Base-by-base conservation (phyloP, 2,888 invertebrate species). In the Myopa testacea region DNA sequence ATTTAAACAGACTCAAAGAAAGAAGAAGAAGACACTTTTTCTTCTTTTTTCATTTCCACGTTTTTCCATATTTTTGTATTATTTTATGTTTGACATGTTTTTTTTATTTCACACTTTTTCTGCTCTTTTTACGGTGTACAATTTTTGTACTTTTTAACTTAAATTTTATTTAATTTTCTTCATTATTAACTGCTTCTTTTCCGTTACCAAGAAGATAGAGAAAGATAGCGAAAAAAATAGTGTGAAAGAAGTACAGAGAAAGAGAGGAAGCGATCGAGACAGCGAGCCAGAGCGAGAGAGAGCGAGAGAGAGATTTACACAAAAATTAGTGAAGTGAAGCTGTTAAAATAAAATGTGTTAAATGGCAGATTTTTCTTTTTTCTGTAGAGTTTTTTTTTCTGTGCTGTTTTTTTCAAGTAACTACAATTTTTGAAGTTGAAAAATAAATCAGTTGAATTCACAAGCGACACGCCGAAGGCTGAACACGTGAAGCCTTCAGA, bases 191-290 rank as follows among this genome's bases (percentile, higher is more conserved):
- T 62, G 1, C 4, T 62, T 26, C 10, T 62, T n/a, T 62, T 62
- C 26, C 62, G 10, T 60, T 60, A 60, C 14, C 16, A 84, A 86
- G 83, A 84, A 85, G 26, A 26, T 26, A n/a, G n/a, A n/a, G n/a
- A n/a, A 85, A 84, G 85, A 84, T 65, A 19, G 38, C 58, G 26
- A 38, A 58, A 62, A 38, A 52, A 60, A 38, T 16, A 73, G 62
- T 60, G 34, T 40, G n/a, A 40, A 40, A 37, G 50, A 55, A 14
- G 62, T 34, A 45, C 65, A 12, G 67, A 26, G 40, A 50, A 60
- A 40, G 72, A 67, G 60, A 16, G 16, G 8, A 10, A 12, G 69
- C 63, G 68, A n/a, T n/a, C n/a, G n/a, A n/a, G n/a, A n/a, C n/a
- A 52, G 58, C 58, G 55, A 71, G 75, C 26, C 40, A 68, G 62